Conservation (phyloP, 2,888 invertebrate genomes). For the Leucophenga montana region DNA sequence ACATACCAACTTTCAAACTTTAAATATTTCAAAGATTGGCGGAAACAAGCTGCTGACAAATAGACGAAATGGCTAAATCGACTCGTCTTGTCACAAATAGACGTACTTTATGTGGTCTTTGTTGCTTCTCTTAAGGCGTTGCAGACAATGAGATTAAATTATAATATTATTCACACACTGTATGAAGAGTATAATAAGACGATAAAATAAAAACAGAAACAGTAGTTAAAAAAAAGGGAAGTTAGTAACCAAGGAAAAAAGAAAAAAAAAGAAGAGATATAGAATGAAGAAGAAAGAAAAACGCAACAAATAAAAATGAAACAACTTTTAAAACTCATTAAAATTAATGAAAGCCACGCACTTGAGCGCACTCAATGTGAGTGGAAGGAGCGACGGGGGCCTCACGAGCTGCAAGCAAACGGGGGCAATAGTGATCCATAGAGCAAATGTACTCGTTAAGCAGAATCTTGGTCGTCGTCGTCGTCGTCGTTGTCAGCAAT, state of each 20-base stretch:
- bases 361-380: conserved; percentile 44
- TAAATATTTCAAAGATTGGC: too few relatives aligned
- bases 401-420: not conserved
- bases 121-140: not conserved
- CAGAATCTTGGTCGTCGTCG: too few relatives aligned
- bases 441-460: conserved; percentile 42
- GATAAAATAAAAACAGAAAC: conserved; percentile 26
- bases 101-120: not conserved
- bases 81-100: too few relatives aligned
- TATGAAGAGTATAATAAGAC: not conserved
- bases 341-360: conserved; percentile 66
- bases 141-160: not conserved
- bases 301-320: conserved; percentile 37
- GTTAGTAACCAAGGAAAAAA: not conserved
- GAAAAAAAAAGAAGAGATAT: too few relatives aligned
- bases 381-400: not conserved
- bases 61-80: too few relatives aligned
- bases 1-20: too few relatives aligned
- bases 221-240: conserved; percentile 31
- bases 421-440: too few relatives aligned
- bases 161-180: not conserved
- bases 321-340: conserved; percentile 65
- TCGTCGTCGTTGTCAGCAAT: conserved; percentile 34
- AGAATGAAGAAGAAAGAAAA: conserved; percentile 17
- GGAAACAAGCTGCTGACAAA: too few relatives aligned